A percentile compares a stretch with the other conserved stretches of the same genome.
Evolutionary conservation across 2,888 invertebrate genomes (phyloP).

Genomic region (Netelia inedita): DNA sequence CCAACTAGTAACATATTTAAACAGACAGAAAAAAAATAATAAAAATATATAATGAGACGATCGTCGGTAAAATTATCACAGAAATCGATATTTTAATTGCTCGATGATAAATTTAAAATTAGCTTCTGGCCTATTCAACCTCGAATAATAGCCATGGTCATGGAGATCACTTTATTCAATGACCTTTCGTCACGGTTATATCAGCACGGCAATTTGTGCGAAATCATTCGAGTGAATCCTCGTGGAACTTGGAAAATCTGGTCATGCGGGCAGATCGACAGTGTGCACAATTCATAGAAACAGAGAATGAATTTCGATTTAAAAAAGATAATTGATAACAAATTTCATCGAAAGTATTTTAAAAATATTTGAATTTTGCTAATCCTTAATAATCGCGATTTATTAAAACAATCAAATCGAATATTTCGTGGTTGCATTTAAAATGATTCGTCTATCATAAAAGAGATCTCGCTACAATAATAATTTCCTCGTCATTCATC

Average conservation of each 20-base stretch:
- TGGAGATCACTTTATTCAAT: conserved; percentile 31
- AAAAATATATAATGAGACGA: background rate
- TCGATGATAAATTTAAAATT: background rate
- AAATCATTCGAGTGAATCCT: conserved; percentile 56
- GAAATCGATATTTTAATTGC: background rate
- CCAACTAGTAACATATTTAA: no score
- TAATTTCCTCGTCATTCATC: background rate
- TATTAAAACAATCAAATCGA: background rate
- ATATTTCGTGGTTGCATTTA: background rate
- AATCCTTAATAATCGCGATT: background rate
- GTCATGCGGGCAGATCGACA: conserved; percentile 15
- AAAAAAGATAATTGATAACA: background rate
- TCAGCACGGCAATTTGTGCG: conserved; percentile 29
- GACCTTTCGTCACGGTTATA: conserved; percentile 38
- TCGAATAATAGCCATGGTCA: conserved; percentile 11
- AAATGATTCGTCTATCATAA: background rate
- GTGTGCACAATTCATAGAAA: background rate
- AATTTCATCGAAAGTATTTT: background rate
- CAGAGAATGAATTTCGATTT: background rate
- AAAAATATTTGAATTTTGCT: background rate
- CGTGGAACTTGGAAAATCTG: conserved; percentile 40
- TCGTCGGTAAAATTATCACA: background rate
- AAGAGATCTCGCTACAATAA: background rate
- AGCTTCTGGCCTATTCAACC: conserved; percentile 12
- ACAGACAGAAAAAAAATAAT: background rate